Conservation (phyloP, 2,888 invertebrate species). For the Drosophila buzzatii region DNA sequence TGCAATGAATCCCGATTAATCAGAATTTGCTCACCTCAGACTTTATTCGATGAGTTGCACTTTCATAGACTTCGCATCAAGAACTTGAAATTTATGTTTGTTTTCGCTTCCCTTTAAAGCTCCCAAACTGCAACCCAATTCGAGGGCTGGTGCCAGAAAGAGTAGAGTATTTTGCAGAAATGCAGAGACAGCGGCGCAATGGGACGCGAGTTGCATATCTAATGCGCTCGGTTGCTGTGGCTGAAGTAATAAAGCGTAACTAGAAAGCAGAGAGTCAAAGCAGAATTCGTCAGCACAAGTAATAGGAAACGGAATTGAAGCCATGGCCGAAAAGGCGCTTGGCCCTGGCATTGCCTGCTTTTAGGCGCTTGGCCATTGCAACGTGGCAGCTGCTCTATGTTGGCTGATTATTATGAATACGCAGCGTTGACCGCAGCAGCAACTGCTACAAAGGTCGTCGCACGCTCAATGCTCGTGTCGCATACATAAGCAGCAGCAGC, state of each 20-base stretch:
- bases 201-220: constrained; percentile 68
- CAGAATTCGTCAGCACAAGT: constrained; percentile 71
- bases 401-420: constrained; percentile 76
- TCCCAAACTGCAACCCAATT: background rate
- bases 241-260: constrained; percentile 75
- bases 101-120: background rate
- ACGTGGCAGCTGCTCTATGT: constrained; percentile 15
- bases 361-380: constrained; percentile 34
- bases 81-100: background rate
- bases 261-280: constrained; percentile 55
- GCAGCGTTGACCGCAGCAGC: constrained; percentile 62
- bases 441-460: constrained; percentile 56
- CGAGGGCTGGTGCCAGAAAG: too few relatives aligned
- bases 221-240: constrained; percentile 54
- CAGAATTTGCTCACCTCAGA: background rate
- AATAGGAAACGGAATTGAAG: constrained; percentile 60
- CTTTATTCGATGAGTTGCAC: background rate
- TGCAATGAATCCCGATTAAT: background rate
- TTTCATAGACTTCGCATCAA: too few relatives aligned
- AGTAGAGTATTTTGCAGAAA: constrained; percentile 8
- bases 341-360: constrained; percentile 31
- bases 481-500: constrained; percentile 65
- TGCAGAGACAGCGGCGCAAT: constrained; percentile 35
- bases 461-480: constrained; percentile 60
- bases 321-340: constrained; percentile 35